Evolutionary conservation across 1,140 invertebrate genomes (phyloP), one percentile per base, ranked within the genome.

Genomic region (Drosophila ananassae): DNA sequence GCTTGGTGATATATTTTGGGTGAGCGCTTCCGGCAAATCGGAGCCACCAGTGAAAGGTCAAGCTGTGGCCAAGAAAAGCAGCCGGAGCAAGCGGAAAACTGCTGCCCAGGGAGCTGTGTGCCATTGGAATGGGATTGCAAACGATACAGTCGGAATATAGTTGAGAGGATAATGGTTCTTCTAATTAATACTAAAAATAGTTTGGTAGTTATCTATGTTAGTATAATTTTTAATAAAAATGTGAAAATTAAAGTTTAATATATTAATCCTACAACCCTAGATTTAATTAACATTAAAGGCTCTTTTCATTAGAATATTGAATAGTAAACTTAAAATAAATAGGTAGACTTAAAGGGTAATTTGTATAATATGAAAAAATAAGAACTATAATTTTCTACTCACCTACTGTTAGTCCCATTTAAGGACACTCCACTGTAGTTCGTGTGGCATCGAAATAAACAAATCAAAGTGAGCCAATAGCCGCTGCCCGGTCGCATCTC

Each of bases 1-100:
- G 83, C 78, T 85, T 85, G 82, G 82, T 85, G 82, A 85, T 85
- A 85, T 85, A 85, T 85, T 89, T 85, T 85, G 78, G 78, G 82
- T 77, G 84, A 80, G 82, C 82, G 82, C 82, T 85, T 85, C 82
- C 82, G 82, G 82, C 82, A 87, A 85, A 87, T 78, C 81, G 66
- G 51, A 62, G 68, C 62, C 56, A 85, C 62, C 56, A 85, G 81
- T 85, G 81, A 85, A 85, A 85, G 81, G 81, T 85, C 81, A 85
- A 85, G 69, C 53, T 78, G 73, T 73, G 81, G 78, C 81, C 78
- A 85, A 85, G 69, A 77, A 79, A 85, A 79, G 79, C 60, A 60
- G 75, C 46, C 72, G 51, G 25, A 60, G 50, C 67, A 48, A 58
- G 63, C 47, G 56, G 51, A 80, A 74, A 80, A 79, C 75, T 79